A percentile compares a stretch with the other conserved stretches of the same genome.
Evolutionary conservation across 2,797 vertebrate genomes (phyloP).

Genomic region (Lindbergichthys nudifrons): DNA sequence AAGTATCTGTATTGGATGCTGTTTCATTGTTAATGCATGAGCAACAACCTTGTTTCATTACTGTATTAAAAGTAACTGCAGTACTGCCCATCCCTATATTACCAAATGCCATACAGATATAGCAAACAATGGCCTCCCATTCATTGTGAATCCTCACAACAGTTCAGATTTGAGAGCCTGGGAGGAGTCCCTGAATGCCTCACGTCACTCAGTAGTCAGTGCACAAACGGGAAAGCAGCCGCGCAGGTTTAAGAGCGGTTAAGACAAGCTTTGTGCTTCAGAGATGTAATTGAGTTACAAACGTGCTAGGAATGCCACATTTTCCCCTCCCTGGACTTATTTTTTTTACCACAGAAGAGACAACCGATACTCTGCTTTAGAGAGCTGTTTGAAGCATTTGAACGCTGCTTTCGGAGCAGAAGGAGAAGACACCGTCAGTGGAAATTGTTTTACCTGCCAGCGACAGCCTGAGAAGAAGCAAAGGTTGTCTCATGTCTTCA

Average conservation of each 20-base stretch:
- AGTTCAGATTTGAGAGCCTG: background rate
- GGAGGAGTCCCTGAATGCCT: slow-evolving; percentile 57
- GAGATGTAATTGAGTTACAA: slow-evolving; percentile 44
- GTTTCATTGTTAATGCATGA: background rate
- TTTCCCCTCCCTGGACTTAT: slow-evolving; percentile 13
- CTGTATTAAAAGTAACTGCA: background rate
- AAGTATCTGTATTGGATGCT: background rate
- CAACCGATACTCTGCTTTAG: slow-evolving; percentile 20
- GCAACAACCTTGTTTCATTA: background rate
- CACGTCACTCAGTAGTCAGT: slow-evolving; percentile 38
- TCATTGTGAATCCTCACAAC: background rate
- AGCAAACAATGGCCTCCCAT: background rate
- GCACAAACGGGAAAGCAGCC: slow-evolving; percentile 67
- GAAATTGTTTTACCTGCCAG: slow-evolving; percentile 77
- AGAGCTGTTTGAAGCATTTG: background rate
- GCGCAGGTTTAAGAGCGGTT: slow-evolving; percentile 56
- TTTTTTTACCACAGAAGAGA: slow-evolving; percentile 8
- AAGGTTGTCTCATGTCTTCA: slow-evolving; percentile 78
- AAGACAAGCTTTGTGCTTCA: slow-evolving; percentile 28
- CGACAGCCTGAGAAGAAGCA: slow-evolving; percentile 58
- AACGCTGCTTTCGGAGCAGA: background rate
- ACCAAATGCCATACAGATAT: background rate
- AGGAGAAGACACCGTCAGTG: slow-evolving; percentile 6
- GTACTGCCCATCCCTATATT: background rate
- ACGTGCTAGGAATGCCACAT: slow-evolving; percentile 57